Conservation (phyloP, 2,888 invertebrate species). For the Euphydryas editha region DNA sequence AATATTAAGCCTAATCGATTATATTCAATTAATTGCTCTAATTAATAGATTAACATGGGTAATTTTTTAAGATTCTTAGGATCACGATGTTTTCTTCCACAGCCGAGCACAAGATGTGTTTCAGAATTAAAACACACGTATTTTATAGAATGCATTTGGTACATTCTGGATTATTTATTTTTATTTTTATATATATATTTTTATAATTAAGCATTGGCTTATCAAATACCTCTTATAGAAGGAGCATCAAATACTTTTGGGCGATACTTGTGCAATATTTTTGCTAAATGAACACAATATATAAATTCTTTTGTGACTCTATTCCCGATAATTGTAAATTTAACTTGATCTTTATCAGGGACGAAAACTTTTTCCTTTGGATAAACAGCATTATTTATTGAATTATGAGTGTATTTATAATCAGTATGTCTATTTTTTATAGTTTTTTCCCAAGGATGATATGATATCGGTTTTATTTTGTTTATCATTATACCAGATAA, state of each 20-base stretch:
- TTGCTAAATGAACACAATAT: constrained; percentile 61
- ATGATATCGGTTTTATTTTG: constrained; percentile 44
- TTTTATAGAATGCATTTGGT: no score
- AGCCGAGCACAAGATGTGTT: no score
- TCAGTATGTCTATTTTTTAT: constrained; percentile 56
- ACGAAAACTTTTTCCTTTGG: constrained; percentile 52
- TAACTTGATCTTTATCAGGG: constrained; percentile 46
- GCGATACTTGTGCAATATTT: constrained; percentile 67
- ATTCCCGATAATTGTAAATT: constrained; percentile 68
- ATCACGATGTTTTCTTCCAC: no score
- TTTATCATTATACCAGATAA: constrained; percentile 17
- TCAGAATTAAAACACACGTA: no score
- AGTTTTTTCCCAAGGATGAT: constrained; percentile 66
- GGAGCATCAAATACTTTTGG: constrained; percentile 61
- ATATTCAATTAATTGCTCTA: no score
- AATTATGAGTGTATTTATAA: constrained; percentile 68
- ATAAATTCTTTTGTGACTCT: constrained; percentile 67
- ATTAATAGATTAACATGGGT: no score
- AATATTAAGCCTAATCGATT: no score
- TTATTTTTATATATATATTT: no score
- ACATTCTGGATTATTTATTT: no score
- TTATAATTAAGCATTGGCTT: background rate
- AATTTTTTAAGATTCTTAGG: no score
- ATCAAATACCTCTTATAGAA: constrained; percentile 60
- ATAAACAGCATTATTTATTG: constrained; percentile 61